A percentile compares a stretch with the other conserved stretches of the same genome.
Conservation (phyloP, 2,113 vertebrate species). For the Ceratotherium simum region DNA sequence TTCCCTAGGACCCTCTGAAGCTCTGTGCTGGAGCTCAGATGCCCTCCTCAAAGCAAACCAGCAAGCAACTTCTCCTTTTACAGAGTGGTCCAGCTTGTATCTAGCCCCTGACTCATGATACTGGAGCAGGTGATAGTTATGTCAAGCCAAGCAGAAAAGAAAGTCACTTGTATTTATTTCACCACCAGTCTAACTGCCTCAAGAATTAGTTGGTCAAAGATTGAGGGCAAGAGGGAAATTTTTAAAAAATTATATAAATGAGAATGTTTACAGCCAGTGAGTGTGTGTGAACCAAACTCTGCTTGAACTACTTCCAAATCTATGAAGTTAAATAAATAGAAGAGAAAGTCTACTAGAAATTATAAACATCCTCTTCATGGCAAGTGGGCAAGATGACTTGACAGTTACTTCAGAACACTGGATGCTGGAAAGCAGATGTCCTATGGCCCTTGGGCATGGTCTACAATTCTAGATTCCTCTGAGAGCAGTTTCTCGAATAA, state of each 20-base stretch:
- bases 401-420: not conserved
- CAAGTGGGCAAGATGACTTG: not conserved
- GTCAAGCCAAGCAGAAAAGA: not conserved
- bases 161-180: slow-evolving; percentile 41
- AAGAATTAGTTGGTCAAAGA: not conserved
- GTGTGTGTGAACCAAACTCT: not conserved
- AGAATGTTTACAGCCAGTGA: not conserved
- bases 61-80: not conserved
- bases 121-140: not conserved
- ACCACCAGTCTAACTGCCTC: not conserved
- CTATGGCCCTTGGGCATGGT: not conserved
- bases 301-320: slow-evolving; percentile 37
- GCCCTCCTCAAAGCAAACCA: not conserved
- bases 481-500: not conserved
- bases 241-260: not conserved
- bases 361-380: slow-evolving; percentile 61
- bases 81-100: not conserved
- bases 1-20: not conserved
- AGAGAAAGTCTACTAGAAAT: not conserved
- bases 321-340: slow-evolving; percentile 49
- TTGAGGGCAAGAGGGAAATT: not conserved
- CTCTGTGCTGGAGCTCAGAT: not conserved
- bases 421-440: not conserved
- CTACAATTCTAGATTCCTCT: not conserved
- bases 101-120: not conserved